Conservation (phyloP, 2,888 invertebrate species). For the Drosophila leonis region DNA sequence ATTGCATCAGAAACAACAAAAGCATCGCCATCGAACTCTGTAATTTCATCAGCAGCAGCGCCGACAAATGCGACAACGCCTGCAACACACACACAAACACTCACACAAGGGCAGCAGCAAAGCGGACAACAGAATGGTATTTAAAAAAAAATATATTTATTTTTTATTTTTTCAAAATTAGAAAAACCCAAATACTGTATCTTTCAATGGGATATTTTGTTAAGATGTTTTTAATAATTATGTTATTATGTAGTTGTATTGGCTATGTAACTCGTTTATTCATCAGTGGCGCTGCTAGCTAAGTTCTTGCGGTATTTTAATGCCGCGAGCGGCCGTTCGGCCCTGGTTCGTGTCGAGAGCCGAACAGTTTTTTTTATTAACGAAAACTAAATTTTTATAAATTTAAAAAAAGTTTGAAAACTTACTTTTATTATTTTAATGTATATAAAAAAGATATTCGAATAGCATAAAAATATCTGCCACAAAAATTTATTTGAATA, state of each 20-base stretch:
- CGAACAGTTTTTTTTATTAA: not conserved
- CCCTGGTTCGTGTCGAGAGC: conserved; percentile 32
- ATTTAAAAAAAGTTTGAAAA: not conserved
- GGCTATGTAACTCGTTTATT: not conserved
- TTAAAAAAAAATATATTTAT: conserved; percentile 6
- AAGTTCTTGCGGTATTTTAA: conserved; percentile 20
- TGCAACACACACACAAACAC: conserved; percentile 7
- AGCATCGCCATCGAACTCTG: conserved; percentile 1
- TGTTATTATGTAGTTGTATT: conserved; percentile 31
- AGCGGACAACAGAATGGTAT: conserved; percentile 37
- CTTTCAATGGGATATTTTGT: not conserved
- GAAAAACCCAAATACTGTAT: not conserved
- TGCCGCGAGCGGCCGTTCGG: not conserved
- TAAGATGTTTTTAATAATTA: not conserved
- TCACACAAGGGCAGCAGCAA: conserved; percentile 15
- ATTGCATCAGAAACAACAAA: conserved; percentile 36
- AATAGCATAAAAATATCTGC: not conserved
- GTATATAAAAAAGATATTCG: not conserved
- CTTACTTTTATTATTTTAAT: not conserved
- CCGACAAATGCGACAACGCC: conserved; percentile 14
- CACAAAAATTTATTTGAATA: not conserved
- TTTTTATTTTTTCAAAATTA: conserved; percentile 1
- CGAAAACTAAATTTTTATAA: not conserved
- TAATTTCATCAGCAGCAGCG: conserved; percentile 5
- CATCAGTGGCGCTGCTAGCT: conserved; percentile 33